These are phyloP conservation scores for Tupaia chinensis DNA, from an alignment of 2,113 vertebrate species.

Conservation along the genomic window DNA sequence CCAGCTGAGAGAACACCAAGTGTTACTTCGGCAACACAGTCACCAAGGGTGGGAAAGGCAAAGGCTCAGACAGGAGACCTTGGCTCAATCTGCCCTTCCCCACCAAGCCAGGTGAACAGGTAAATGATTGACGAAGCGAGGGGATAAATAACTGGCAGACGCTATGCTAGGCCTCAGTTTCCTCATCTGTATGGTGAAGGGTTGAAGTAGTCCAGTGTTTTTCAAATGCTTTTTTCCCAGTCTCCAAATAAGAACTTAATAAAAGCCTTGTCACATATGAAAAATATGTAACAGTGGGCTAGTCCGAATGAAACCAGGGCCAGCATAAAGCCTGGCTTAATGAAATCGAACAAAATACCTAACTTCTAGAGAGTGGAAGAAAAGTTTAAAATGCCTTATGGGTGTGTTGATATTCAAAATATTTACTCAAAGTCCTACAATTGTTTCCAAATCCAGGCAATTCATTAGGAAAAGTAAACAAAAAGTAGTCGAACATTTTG, in stretches of 20 bases:
- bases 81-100: neutral
- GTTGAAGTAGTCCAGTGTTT: neutral
- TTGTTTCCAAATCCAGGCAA: neutral
- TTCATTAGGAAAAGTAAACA: neutral
- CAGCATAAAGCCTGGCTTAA: neutral
- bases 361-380: slow-evolving; percentile 52
- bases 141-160: too few species aligned
- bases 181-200: neutral
- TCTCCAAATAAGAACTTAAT: neutral
- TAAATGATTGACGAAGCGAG: neutral
- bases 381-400: slow-evolving; percentile 52
- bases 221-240: neutral
- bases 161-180: neutral
- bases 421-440: slow-evolving; percentile 12
- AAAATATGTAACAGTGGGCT: neutral
- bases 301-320: neutral
- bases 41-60: neutral
- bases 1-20: neutral
- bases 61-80: neutral
- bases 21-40: neutral
- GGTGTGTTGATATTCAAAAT: neutral
- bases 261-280: neutral
- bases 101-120: neutral
- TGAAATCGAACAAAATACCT: slow-evolving; percentile 52
- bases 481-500: neutral